Evolutionary conservation across 2,888 invertebrate species (phyloP).

Genomic region (Sacculina carcini): DNA sequence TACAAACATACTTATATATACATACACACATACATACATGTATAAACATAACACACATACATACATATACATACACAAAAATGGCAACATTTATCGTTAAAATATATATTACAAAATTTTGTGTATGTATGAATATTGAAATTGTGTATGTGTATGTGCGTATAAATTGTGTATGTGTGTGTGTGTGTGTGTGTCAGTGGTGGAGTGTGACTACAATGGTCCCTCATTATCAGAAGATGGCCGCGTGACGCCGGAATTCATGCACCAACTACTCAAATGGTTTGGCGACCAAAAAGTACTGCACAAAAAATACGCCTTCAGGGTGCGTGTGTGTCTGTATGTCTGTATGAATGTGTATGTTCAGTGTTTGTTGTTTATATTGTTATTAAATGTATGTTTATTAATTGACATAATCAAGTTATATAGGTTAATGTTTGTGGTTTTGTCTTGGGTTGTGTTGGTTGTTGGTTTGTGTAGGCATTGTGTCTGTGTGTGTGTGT

Average conservation of each 20-base stretch:
- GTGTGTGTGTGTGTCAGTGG: too few species aligned
- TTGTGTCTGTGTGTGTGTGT: too few species aligned
- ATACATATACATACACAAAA: too few species aligned
- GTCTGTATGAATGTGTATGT: constrained; percentile 7
- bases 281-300: constrained; percentile 76
- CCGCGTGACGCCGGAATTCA: constrained; percentile 65
- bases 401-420: background rate
- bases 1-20: too few species aligned
- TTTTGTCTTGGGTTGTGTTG: too few species aligned
- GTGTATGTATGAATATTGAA: too few species aligned
- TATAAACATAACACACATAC: too few species aligned
- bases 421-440: background rate
- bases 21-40: constrained; percentile 5
- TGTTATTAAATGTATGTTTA: constrained; percentile 1
- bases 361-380: constrained; percentile 3
- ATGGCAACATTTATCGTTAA: too few species aligned
- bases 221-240: constrained; percentile 66
- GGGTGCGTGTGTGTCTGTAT: constrained; percentile 28
- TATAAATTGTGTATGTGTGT: too few species aligned
- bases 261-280: constrained; percentile 60
- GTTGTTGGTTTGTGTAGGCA: too few species aligned
- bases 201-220: constrained; percentile 82
- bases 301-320: constrained; percentile 89
- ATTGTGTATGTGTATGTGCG: too few species aligned
- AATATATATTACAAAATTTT: too few species aligned